Base-by-base conservation (phyloP, 2,113 vertebrate genomes). In the Chamaetylas fuelleborni region DNA sequence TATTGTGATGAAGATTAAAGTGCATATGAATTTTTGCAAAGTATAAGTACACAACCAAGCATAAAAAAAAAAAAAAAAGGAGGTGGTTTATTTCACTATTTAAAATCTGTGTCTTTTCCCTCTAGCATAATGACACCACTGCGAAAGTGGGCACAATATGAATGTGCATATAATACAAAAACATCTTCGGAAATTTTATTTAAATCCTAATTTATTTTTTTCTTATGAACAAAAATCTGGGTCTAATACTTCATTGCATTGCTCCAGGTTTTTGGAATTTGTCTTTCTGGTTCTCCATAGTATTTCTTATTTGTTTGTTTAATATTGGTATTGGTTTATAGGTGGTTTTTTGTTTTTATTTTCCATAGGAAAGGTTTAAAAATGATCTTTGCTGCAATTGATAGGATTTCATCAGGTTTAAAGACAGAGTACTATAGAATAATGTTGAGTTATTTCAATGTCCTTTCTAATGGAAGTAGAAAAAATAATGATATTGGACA, bases 1-100 rank as follows among this genome's bases (percentile, higher is more conserved):
- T 88, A 70, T 60, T 88, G 31, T 67, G 62, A 78, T 86, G 22
- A 90, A 97, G 53, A 93, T 84, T 72, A 40, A 62, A 92, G 71
- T 12, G 26, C 18, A 33, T 8, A 45, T 56, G 53, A 62, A 91
- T 83, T 90, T 92, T 95, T 90, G 29, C n/a, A 90, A 94, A 87
- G 62, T 26, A 3, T 26, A 86, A 74, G 19, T 64, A 80, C 25
- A 47, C 58, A 95, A 38, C 7, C 20, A 88, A 90, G 38, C 33
- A 85, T 43, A 47, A 23, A 47, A 47, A 47, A 47, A 22, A 45
- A 45, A 47, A 47, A 47, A 23, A 43, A 43, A 51, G 19, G 84
- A 76, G 25, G 36, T 9, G 0, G 2, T 5, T 79, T 72, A 50
- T 86, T 94, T 92, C 83, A 8, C 29, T 45, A n/a, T 62, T 83